Base-by-base conservation (phyloP, 92 coral and sea anemone genomes). In the Porites divaricata region DNA sequence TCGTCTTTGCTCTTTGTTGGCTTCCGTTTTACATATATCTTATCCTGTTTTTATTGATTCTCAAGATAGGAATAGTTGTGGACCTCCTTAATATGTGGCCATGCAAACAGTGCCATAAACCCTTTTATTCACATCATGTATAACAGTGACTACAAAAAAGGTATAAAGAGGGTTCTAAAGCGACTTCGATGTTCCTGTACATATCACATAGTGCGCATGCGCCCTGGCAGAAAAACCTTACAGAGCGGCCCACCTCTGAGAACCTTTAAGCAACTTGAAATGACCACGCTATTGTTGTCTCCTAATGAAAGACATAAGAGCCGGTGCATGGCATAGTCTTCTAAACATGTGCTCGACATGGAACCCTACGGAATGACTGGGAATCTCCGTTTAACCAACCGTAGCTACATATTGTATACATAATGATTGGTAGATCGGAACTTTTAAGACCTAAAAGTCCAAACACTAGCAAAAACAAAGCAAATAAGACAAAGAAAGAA, bases 81-180 rank as follows among this genome's bases (percentile, higher is more conserved):
- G 62, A 1, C 70, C 93, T 8, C 76, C 98, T 53, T 93, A 85
- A 21, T 71, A 83, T 58, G 76, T 86, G 98, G 90, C 1, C 90
- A 87, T 51, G 88, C 95, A 1, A 94, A 94, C 88, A 70, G 81
- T 20, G 91, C 98, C 9, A 81, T 94, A 28, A 94, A 94, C 59
- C 98, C 98, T 0, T 92, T 88, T 26, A 94, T 94, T 62, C 92
- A 94, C 70, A 86, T 94, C 81, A 85, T 89, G 22, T 94, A 87
- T 67, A 94, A 87, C 74, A 83, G 90, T 70, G 92, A 94, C 53
- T 92, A 87, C 74, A 86, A 92, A 19, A 81, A 79, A 26, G 88
- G 81, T 1, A 53, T 94, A 19, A 82, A 72, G 7, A 82, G 25
- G 76, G 72, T 50, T 22, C 67, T 82, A 15, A 10, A 16, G 51